Base-by-base conservation (phyloP, 1,140 invertebrate species). In the Aradophagus sp. region DNA sequence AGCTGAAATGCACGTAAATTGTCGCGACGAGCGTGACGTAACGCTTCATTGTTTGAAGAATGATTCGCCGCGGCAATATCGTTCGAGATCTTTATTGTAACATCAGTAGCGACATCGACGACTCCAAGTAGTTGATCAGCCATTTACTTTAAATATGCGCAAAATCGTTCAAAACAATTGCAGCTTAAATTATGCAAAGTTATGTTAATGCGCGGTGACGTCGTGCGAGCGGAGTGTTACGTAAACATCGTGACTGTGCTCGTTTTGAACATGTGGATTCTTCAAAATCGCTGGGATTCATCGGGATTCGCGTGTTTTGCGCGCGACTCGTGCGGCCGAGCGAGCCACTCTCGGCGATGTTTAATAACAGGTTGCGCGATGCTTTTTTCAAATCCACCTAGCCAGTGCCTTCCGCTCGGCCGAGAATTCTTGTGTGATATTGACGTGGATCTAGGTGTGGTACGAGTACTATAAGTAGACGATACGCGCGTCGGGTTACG, bases 351-450 rank as follows among this genome's bases (percentile, higher is more conserved):
- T 62, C 47, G 53, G 62, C 59, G 63, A 68, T 68, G 65, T 59
- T 73, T 73, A 68, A 73, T 73, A 73, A 68, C 65, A 73, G 65
- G 69, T 62, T 72, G 62, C 55, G 36, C 38, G 58, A 58, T 62
- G 47, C 48, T 58, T 68, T 73, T 67, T 70, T 59, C 58, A 67
- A 67, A 44, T 56, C 55, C 39, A 16, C n/a, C n/a, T 61, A 56
- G 62, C 52, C 56, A 71, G 61, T 72, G 50, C 63, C 58, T n/a
- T n/a, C n/a, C n/a, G n/a, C 63, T 68, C 59, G 41, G 29, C 63
- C 62, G 27, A 65, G 59, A 73, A 69, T 69, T 69, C 65, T 69
- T 56, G 53, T 61, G 53, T 62, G 59, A 74, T 74, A 65, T 69
- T 69, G 63, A 73, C 53, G 59, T 65, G 48, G 45, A 61, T 73